Evolutionary conservation across 53 echinoderm and acorn worm genomes (phyloP).

Genomic region (Echinarachnius parma): DNA sequence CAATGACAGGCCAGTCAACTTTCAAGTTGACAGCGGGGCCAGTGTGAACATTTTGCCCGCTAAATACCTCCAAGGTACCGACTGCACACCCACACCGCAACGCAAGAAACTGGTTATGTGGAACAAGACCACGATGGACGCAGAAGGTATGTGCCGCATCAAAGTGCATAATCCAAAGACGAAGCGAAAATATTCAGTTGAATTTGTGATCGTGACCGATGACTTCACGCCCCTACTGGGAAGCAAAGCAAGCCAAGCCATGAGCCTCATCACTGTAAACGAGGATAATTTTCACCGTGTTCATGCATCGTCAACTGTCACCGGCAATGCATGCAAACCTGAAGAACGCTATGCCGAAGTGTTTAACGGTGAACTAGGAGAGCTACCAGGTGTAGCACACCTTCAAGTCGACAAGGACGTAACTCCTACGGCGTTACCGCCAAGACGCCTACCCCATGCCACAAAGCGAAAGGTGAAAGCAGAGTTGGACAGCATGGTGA

Average conservation of each 20-base stretch:
- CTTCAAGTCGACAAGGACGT: slow-evolving; percentile 7
- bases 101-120: slow-evolving; percentile 25
- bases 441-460: slow-evolving; percentile 48
- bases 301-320: not conserved
- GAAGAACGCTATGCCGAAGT: slow-evolving; percentile 2
- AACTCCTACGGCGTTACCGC: slow-evolving; percentile 19
- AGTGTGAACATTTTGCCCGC: slow-evolving; percentile 16
- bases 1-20: not conserved
- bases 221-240: slow-evolving; percentile 11
- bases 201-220: not conserved
- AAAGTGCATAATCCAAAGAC: slow-evolving; percentile 42
- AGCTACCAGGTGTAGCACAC: slow-evolving; percentile 15
- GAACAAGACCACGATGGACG: slow-evolving; percentile 22
- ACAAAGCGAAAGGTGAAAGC: slow-evolving; percentile 48
- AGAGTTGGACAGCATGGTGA: slow-evolving; percentile 34
- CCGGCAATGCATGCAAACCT: not conserved
- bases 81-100: not conserved
- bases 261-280: slow-evolving; percentile 17
- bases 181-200: slow-evolving; percentile 28
- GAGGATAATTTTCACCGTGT: not conserved
- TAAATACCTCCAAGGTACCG: slow-evolving; percentile 1
- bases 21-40: slow-evolving; percentile 32
- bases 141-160: slow-evolving; percentile 27
- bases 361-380: slow-evolving; percentile 15
- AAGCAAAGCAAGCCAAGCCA: slow-evolving; percentile 12